Base-by-base conservation (phyloP, 92 coral and sea anemone species). In the Blastomussa wellsi region DNA sequence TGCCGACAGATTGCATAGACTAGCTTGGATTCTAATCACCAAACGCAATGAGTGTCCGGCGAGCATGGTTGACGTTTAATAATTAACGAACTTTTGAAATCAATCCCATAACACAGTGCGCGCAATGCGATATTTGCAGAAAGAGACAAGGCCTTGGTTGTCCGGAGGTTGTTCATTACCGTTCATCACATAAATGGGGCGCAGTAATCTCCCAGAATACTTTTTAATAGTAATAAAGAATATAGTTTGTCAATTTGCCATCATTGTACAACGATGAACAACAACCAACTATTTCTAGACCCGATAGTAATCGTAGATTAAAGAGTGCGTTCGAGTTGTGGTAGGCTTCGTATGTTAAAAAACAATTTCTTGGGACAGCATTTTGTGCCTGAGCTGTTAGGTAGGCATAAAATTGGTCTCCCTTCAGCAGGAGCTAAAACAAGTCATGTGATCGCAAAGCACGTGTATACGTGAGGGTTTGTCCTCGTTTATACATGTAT, bases 101-200 rank as follows among this genome's bases (percentile, higher is more conserved):
- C 73, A 68, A 68, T 68, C 73, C 73, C 73, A 68, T 32, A 32
- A 68, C 4, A 68, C 73, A 68, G 17, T 68, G 39, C 73, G 73
- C 73, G 39, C 73, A 14, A 17, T 28, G 73, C 73, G 19, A 12
- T 4, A 4, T 59, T 59, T 59, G 66, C 66, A 1, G 37, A 67
- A 67, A 31, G 72, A 67, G 49, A 44, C 4, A 44, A 10, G 10
- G 49, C 4, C 49, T 4, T 4, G 10, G 49, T 44, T 44, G 49
- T 44, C 10, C 72, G 26, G 72, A 36, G 35, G 35, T n/a, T n/a
- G 72, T n/a, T 31, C 33, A 67, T n/a, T 5, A n/a, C 35, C 16
- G 72, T 31, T 67, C 35, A n/a, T 67, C 72, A 67, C 33, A n/a
- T 67, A 67, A 67, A 24, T n/a, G 70, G 29, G 70, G 29, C 7